These are phyloP conservation scores for Anhinga rufa DNA, from an alignment of 2,113 vertebrate species.

Conservation along the genomic window DNA sequence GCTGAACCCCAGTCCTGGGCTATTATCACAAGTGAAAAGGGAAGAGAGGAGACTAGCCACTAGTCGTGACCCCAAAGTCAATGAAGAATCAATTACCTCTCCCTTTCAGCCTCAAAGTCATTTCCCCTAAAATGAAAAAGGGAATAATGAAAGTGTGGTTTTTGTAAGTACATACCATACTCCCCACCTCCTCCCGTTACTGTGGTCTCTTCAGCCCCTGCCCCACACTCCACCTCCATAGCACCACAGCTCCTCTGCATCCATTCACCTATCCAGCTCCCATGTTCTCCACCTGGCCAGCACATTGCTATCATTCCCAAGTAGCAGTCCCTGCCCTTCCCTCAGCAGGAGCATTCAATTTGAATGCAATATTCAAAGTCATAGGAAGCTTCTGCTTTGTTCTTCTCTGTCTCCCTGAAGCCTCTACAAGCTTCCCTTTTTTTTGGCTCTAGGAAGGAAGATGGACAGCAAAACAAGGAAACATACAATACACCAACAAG, in stretches of 20 bases:
- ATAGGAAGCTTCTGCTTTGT: accelerated
- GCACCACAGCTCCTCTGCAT: too few species aligned
- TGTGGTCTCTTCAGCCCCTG: neutral
- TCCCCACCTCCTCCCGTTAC: accelerated
- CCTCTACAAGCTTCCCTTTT: too few species aligned
- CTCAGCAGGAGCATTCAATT: accelerated
- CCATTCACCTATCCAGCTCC: neutral
- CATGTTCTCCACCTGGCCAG: accelerated
- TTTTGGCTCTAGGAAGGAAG: neutral
- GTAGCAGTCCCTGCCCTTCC: neutral
- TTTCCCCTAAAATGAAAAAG: too few species aligned
- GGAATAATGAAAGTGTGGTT: accelerated
- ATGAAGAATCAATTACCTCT: too few species aligned
- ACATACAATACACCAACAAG: too few species aligned
- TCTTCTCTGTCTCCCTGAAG: neutral
- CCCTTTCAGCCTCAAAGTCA: too few species aligned
- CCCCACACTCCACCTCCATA: too few species aligned
- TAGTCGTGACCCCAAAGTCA: neutral
- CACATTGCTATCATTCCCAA: accelerated
- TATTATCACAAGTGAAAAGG: neutral
- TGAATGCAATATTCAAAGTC: accelerated
- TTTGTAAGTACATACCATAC: accelerated
- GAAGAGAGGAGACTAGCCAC: accelerated
- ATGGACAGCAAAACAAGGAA: neutral
- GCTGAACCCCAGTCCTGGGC: accelerated